Percentiles rank a stretch among this genome's conserved stretches.
Evolutionary conservation across 2,113 vertebrate genomes (phyloP).

Genomic region (Salvator merianae): DNA sequence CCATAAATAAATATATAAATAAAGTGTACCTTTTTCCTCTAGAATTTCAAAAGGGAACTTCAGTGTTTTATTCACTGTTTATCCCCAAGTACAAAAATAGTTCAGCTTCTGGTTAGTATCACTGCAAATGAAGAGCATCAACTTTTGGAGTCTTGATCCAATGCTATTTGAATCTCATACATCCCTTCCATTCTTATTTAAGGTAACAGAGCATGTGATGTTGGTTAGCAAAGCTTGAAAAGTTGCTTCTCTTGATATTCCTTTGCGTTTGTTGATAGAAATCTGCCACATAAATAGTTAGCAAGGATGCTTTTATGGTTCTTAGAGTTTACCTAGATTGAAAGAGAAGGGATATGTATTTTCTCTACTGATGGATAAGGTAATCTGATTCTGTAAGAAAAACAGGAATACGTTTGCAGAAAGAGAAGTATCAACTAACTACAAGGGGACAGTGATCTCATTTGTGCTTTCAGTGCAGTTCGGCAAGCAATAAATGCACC

Average conservation of each 20-base stretch:
- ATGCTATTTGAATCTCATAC: conserved; percentile 53
- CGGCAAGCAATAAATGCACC: not conserved
- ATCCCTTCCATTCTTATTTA: not conserved
- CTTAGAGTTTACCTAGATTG: not conserved
- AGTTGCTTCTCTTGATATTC: conserved; percentile 60
- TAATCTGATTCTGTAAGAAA: no score
- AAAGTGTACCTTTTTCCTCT: conserved; percentile 20
- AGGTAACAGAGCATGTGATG: conserved; percentile 57
- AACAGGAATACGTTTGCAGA: not conserved
- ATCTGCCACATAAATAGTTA: not conserved
- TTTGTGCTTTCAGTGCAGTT: not conserved
- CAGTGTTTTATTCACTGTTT: conserved; percentile 54
- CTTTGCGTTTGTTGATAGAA: conserved; percentile 7
- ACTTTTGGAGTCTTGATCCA: conserved; percentile 36
- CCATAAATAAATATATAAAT: not conserved
- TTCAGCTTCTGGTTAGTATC: conserved; percentile 71
- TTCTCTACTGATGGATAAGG: not conserved
- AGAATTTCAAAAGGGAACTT: conserved; percentile 55
- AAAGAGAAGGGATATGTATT: not conserved
- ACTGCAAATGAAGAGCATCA: conserved; percentile 37
- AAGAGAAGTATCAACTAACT: not conserved
- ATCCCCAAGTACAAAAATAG: conserved; percentile 68
- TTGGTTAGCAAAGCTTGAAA: conserved; percentile 64
- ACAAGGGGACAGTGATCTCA: not conserved
- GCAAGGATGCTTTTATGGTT: not conserved